Conservation (phyloP, 1,140 invertebrate genomes). For the Spodoptera litura region DNA sequence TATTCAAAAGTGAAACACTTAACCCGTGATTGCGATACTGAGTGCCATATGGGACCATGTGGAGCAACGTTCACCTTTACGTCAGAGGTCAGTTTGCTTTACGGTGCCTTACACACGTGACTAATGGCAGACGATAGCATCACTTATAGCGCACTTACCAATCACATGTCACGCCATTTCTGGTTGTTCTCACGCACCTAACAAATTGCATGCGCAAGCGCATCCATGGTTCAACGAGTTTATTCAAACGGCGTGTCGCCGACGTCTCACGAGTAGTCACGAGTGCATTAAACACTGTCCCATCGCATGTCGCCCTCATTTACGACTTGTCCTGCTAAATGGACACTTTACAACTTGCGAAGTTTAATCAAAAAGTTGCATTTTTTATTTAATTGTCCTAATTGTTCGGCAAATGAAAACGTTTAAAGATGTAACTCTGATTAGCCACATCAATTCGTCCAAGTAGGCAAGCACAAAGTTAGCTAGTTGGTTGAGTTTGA, state of each 20-base stretch:
- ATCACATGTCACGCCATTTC: slow-evolving; percentile 26
- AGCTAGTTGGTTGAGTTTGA: not conserved
- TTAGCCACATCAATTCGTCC: not conserved
- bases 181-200: slow-evolving; percentile 47
- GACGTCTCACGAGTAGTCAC: slow-evolving; percentile 45
- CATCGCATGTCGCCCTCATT: slow-evolving; percentile 37
- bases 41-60: not conserved
- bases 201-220: slow-evolving; percentile 39
- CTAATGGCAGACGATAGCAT: slow-evolving; percentile 27
- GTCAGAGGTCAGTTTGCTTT: slow-evolving; percentile 27
- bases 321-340: not conserved
- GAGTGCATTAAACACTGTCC: slow-evolving; percentile 48
- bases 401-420: not conserved
- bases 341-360: slow-evolving; percentile 6
- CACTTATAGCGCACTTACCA: not conserved
- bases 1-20: slow-evolving; percentile 6
- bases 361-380: slow-evolving; percentile 13
- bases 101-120: slow-evolving; percentile 30
- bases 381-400: slow-evolving; percentile 14
- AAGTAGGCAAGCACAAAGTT: not conserved
- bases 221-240: slow-evolving; percentile 34
- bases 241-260: slow-evolving; percentile 46
- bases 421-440: not conserved
- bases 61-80: not conserved
- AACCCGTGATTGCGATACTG: not conserved